phyloP scores from a whole-genome alignment of 2,797 vertebrate genomes.

The Podarcis lilfordi region DNA sequence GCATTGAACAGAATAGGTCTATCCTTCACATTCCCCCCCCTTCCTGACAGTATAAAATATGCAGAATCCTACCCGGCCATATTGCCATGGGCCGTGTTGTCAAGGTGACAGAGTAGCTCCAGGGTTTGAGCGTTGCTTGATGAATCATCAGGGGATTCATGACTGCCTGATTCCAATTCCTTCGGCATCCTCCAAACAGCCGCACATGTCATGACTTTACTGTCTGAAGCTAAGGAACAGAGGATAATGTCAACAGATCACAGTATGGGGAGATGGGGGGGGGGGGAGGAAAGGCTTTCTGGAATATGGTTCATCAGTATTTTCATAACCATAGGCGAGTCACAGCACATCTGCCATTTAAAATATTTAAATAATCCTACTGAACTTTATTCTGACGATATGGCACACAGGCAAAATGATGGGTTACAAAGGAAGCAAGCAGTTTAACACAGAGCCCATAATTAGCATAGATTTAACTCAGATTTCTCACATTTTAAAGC shows the following conservation, averaged over 20 bases:
- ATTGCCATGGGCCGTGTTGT: constrained; percentile 89
- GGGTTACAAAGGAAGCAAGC: constrained; percentile 46
- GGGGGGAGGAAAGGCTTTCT: constrained; percentile 41
- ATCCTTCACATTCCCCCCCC: constrained; percentile 32
- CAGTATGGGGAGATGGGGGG: constrained; percentile 18
- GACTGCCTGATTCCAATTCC: constrained; percentile 92
- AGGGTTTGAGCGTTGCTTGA: constrained; percentile 93
- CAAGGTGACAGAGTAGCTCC: constrained; percentile 98
- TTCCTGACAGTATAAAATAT: constrained; percentile 69
- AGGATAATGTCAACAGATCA: constrained; percentile 73
- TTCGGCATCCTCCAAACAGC: constrained; percentile 97
- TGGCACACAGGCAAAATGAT: constrained; percentile 8
- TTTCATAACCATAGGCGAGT: constrained; percentile 56
- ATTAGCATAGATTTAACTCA: constrained; percentile 18
- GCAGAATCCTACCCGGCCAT: constrained; percentile 89
- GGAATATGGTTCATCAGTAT: constrained; percentile 53
- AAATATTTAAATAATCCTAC: constrained; percentile 65
- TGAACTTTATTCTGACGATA: constrained; percentile 52
- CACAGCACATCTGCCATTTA: constrained; percentile 61
- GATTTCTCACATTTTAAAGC: constrained; percentile 39
- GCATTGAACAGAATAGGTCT: constrained; percentile 49
- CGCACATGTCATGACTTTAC: constrained; percentile 90
- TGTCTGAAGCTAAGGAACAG: constrained; percentile 88
- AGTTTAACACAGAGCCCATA: constrained; percentile 41
- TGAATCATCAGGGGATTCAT: constrained; percentile 96